These are phyloP conservation scores for Anser brachyrhynchus DNA, from an alignment of 2,113 vertebrate species.

Conservation along the genomic window DNA sequence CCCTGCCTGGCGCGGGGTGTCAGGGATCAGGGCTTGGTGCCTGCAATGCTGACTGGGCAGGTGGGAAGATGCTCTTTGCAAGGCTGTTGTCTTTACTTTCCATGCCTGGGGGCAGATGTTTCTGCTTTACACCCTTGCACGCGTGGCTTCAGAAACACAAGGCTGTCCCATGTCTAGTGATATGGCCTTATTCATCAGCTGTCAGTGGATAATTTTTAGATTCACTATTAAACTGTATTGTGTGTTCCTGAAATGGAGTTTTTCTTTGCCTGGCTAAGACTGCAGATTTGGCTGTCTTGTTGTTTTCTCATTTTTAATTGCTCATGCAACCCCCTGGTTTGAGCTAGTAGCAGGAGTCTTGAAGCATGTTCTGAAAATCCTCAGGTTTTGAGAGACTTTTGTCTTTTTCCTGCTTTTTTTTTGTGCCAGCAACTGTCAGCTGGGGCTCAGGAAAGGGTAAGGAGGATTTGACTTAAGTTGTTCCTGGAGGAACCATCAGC, in stretches of 20 bases:
- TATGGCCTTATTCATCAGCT: neutral
- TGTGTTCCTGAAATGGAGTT: neutral
- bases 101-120: neutral
- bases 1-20: neutral
- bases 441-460: neutral
- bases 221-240: neutral
- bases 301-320: neutral
- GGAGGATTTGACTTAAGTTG: neutral
- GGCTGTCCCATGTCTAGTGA: neutral
- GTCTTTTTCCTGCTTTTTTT: neutral
- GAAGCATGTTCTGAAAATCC: neutral
- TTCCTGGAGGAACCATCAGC: neutral
- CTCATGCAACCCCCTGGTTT: neutral
- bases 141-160: neutral
- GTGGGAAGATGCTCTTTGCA: neutral
- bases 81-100: neutral
- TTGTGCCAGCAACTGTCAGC: neutral
- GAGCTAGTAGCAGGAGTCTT: neutral
- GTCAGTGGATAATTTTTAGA: neutral
- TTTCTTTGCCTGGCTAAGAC: neutral
- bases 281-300: neutral
- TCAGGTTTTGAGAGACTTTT: neutral
- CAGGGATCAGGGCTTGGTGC: neutral
- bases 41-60: neutral
- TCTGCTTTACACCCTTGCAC: neutral